phyloP scores from a whole-genome alignment of 2,113 vertebrate species.

The Hepsetus odoe region DNA sequence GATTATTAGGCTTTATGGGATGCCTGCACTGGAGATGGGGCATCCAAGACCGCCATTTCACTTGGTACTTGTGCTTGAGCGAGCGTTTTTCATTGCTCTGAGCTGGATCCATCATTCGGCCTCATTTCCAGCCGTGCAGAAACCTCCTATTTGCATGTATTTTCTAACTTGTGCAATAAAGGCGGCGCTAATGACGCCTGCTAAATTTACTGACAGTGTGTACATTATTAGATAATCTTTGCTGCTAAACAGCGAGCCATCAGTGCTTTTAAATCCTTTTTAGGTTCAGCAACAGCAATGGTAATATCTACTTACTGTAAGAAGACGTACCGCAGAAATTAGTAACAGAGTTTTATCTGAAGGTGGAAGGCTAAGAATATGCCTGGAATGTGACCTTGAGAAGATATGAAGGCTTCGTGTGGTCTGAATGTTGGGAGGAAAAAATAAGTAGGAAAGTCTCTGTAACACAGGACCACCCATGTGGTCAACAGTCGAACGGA shows the following conservation, averaged over 20 bases:
- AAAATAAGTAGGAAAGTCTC: neutral
- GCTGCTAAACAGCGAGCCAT: neutral
- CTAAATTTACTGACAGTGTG: too few relatives aligned
- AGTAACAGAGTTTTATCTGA: neutral
- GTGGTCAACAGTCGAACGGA: neutral
- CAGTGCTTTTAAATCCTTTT: neutral
- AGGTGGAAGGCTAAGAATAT: neutral
- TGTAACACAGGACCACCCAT: neutral
- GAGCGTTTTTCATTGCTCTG: neutral
- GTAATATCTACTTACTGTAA: neutral
- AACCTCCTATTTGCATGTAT: neutral
- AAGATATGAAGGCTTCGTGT: neutral
- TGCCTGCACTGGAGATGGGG: conserved; percentile 22
- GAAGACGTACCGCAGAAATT: neutral
- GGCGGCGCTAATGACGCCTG: too few relatives aligned
- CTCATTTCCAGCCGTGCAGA: neutral
- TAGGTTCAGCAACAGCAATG: neutral
- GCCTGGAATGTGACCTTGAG: conserved; percentile 1
- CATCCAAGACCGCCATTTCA: conserved; percentile 32
- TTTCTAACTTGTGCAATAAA: too few relatives aligned
- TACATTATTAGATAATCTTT: neutral
- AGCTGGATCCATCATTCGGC: neutral
- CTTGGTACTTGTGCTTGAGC: conserved; percentile 28
- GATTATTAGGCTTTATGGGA: conserved; percentile 44
- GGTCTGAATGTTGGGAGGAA: neutral